Evolutionary conservation across 2,113 vertebrate species (phyloP).

Genomic region (Zootoca vivipara): DNA sequence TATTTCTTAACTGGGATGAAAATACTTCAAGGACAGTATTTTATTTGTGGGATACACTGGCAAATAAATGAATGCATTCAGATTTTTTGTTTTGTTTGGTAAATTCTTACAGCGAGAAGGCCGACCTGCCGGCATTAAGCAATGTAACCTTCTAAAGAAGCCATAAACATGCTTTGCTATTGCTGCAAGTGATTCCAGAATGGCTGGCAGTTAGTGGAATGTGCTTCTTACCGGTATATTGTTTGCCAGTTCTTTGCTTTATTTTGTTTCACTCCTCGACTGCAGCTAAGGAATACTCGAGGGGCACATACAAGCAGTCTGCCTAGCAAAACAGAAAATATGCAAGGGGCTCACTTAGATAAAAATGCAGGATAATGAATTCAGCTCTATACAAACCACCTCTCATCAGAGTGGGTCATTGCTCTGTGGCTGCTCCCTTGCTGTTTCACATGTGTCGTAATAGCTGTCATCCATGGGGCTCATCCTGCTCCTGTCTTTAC

Average conservation of each 20-base stretch:
- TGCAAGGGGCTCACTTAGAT: neutral
- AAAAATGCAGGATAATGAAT: neutral
- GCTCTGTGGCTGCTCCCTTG: neutral
- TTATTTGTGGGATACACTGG: conserved; percentile 26
- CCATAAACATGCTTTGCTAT: neutral
- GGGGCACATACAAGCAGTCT: neutral
- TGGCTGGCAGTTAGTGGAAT: conserved; percentile 30
- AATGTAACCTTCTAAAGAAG: conserved; percentile 30
- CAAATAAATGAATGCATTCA: conserved; percentile 32
- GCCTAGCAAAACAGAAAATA: conserved; percentile 32
- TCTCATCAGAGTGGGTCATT: neutral
- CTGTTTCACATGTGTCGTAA: neutral
- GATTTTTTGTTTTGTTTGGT: neutral
- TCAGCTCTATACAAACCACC: neutral
- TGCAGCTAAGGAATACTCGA: conserved; percentile 22
- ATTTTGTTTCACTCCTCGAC: conserved; percentile 36
- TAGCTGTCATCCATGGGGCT: neutral
- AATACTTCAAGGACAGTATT: conserved; percentile 46
- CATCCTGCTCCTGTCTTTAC: neutral
- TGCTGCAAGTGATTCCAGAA: conserved; percentile 13
- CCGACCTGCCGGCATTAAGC: conserved; percentile 9
- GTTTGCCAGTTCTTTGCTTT: conserved; percentile 29
- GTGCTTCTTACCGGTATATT: conserved; percentile 34
- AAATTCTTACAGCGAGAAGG: conserved; percentile 13
- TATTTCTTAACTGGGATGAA: conserved; percentile 42